Conservation (phyloP, 2,797 vertebrate species). For the Argya squamiceps region DNA sequence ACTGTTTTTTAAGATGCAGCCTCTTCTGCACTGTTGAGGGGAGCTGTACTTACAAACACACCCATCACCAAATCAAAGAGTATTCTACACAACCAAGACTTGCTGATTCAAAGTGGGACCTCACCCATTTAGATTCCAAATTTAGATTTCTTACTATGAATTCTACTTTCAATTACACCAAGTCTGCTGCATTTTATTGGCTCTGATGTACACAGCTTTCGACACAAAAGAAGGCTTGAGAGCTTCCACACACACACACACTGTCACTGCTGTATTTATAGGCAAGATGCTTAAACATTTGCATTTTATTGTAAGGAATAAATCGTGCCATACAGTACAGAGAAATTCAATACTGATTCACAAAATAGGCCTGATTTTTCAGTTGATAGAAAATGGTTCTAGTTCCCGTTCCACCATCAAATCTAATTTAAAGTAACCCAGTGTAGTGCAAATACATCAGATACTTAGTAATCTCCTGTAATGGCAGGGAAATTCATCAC, state of each 20-base stretch:
- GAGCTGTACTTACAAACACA: background rate
- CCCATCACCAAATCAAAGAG: background rate
- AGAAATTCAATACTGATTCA: constrained; percentile 6
- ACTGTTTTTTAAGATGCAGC: background rate
- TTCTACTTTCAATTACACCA: background rate
- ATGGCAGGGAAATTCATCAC: constrained; percentile 31
- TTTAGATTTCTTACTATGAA: background rate
- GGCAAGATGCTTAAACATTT: constrained; percentile 5
- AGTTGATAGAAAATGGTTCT: background rate
- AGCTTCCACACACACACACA: background rate
- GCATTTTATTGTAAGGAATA: constrained; percentile 22
- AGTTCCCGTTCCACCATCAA: background rate
- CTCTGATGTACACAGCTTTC: background rate
- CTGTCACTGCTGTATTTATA: background rate
- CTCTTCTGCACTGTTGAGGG: background rate
- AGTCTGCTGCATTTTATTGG: background rate
- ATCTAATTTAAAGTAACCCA: constrained; percentile 33
- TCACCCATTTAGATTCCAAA: background rate
- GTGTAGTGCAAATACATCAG: constrained; percentile 18
- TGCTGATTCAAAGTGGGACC: background rate
- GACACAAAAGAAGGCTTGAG: background rate
- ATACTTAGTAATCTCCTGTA: constrained; percentile 37
- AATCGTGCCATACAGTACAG: background rate
- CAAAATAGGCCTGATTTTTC: constrained; percentile 11
- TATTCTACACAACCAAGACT: background rate